Conservation (phyloP, 1,140 invertebrate genomes). For the Aradophagus sp. region DNA sequence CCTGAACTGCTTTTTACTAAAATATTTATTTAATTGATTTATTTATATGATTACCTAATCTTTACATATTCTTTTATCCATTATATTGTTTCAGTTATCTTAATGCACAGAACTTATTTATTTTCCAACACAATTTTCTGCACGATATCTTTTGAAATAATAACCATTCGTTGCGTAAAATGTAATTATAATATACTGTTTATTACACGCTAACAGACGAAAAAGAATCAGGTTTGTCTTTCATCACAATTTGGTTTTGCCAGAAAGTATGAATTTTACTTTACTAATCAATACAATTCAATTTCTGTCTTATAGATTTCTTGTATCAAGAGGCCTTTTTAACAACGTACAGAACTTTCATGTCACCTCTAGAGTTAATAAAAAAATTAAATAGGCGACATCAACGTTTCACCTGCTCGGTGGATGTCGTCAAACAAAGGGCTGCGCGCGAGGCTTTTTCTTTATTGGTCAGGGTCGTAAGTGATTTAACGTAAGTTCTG, state of each 20-base stretch:
- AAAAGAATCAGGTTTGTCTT: constrained; percentile 76
- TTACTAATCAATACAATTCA: constrained; percentile 32
- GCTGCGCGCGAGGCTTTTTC: constrained; percentile 91
- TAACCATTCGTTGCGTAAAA: too few species aligned
- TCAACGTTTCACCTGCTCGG: constrained; percentile 86
- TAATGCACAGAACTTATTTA: too few species aligned
- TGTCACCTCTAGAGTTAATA: constrained; percentile 90
- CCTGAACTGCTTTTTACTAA: constrained; percentile 39
- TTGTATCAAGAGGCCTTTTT: constrained; percentile 97
- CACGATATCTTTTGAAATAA: too few species aligned
- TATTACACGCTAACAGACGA: constrained; percentile 69
- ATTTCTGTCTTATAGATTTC: constrained; percentile 80
- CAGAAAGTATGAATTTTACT: constrained; percentile 6
- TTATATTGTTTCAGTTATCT: too few species aligned
- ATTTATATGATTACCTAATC: background rate
- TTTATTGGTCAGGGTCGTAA: constrained; percentile 92
- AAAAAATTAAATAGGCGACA: constrained; percentile 91
- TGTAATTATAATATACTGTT: too few species aligned
- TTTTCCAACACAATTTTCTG: too few species aligned
- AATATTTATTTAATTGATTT: too few species aligned
- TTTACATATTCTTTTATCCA: constrained; percentile 19
- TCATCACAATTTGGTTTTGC: constrained; percentile 15
- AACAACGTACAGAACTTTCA: constrained; percentile 96
- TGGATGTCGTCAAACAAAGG: constrained; percentile 83
- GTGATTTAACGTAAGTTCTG: constrained; percentile 90